A percentile compares a stretch with the other conserved stretches of the same genome.
These are phyloP conservation scores for Porites rus DNA, from an alignment of 92 coral and sea anemone species.

Conservation along the genomic window DNA sequence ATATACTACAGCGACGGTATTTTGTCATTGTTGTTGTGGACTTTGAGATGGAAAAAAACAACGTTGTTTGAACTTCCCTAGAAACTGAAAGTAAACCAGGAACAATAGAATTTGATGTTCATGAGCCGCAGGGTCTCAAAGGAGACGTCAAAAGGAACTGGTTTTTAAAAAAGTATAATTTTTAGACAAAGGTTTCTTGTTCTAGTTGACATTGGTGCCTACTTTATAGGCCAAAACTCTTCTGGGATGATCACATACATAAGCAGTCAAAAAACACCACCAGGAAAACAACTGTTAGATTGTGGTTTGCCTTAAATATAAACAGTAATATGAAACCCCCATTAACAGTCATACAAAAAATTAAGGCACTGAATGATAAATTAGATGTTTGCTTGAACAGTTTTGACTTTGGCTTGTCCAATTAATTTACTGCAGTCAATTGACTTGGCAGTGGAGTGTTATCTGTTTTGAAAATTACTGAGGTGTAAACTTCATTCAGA, in stretches of 20 bases:
- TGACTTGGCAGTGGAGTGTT: neutral
- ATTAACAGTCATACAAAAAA: neutral
- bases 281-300: neutral
- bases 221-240: too few relatives aligned
- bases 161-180: neutral
- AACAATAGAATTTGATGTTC: neutral
- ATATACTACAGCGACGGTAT: too few relatives aligned
- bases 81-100: constrained; percentile 4
- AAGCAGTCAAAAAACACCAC: too few relatives aligned
- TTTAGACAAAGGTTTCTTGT: neutral
- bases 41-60: neutral
- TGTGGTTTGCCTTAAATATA: neutral
- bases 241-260: too few relatives aligned
- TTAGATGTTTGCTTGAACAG: neutral
- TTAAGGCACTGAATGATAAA: neutral
- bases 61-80: neutral
- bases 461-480: neutral
- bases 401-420: neutral
- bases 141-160: neutral
- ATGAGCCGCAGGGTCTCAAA: neutral
- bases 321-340: neutral
- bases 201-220: neutral
- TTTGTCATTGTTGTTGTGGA: too few relatives aligned
- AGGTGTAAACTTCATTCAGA: neutral
- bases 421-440: neutral